These are phyloP conservation scores for Hemibagrus guttatus DNA, from an alignment of 2,797 vertebrate species.

Conservation along the genomic window DNA sequence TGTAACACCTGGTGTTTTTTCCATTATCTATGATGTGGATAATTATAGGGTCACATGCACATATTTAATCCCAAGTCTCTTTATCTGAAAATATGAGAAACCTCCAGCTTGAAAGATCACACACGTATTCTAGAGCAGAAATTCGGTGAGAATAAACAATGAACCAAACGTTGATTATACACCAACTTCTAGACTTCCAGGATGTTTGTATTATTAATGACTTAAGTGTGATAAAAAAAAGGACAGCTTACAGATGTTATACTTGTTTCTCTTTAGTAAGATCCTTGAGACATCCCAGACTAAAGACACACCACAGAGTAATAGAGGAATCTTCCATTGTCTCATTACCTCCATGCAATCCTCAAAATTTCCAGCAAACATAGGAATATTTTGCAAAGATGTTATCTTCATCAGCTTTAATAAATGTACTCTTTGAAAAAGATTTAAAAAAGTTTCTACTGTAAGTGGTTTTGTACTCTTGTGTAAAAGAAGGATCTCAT, in stretches of 20 bases:
- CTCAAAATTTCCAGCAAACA: neutral
- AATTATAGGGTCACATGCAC: neutral
- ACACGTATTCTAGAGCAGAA: neutral
- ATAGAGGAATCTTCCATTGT: neutral
- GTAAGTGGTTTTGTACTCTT: neutral
- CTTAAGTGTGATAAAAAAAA: neutral
- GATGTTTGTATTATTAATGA: conserved; percentile 2
- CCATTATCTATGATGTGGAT: neutral
- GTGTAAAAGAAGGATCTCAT: neutral
- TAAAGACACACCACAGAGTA: neutral
- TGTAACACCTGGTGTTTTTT: neutral
- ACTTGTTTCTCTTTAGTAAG: neutral
- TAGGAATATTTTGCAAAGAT: neutral
- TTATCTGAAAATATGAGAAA: neutral
- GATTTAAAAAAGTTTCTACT: neutral
- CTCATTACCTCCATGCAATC: neutral
- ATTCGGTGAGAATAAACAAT: neutral
- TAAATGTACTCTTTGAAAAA: neutral
- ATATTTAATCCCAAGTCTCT: neutral
- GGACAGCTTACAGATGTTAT: neutral
- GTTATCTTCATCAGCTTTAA: neutral
- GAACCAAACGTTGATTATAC: neutral
- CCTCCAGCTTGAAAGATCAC: neutral
- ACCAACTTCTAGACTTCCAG: neutral
- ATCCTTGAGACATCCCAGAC: neutral